Conservation (phyloP, 92 coral and sea anemone genomes). For the Blastomussa wellsi region DNA sequence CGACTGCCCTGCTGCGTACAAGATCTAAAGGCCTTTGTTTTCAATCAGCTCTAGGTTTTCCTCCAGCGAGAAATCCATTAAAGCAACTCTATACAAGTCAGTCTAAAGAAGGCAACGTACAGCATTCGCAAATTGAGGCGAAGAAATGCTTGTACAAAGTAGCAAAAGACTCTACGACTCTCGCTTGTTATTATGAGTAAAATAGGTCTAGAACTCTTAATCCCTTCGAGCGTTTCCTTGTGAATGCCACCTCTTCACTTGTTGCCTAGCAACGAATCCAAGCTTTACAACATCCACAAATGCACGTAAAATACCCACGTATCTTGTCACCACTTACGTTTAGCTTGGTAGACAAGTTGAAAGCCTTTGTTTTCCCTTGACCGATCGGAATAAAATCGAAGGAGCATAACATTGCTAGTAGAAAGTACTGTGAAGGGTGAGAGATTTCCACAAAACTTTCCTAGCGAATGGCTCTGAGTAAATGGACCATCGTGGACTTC, state of each 20-base stretch:
- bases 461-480: slow-evolving; percentile 54
- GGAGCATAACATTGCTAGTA: slow-evolving; percentile 53
- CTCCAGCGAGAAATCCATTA: neutral
- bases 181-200: neutral
- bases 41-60: neutral
- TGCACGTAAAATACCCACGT: neutral
- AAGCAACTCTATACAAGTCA: too few species aligned
- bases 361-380: slow-evolving; percentile 67
- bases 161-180: neutral
- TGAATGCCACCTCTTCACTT: neutral
- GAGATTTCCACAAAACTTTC: slow-evolving; percentile 74
- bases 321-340: slow-evolving; percentile 40
- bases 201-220: neutral
- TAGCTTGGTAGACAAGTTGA: slow-evolving; percentile 52
- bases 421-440: slow-evolving; percentile 54
- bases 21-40: neutral
- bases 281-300: neutral
- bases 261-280: neutral
- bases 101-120: neutral
- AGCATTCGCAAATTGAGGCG: neutral
- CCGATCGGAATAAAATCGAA: slow-evolving; percentile 66
- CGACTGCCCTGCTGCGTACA: neutral
- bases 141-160: neutral
- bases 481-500: slow-evolving; percentile 69
- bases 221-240: neutral